Evolutionary conservation across 2,888 invertebrate genomes (phyloP).

Genomic region (Theretra japonica): DNA sequence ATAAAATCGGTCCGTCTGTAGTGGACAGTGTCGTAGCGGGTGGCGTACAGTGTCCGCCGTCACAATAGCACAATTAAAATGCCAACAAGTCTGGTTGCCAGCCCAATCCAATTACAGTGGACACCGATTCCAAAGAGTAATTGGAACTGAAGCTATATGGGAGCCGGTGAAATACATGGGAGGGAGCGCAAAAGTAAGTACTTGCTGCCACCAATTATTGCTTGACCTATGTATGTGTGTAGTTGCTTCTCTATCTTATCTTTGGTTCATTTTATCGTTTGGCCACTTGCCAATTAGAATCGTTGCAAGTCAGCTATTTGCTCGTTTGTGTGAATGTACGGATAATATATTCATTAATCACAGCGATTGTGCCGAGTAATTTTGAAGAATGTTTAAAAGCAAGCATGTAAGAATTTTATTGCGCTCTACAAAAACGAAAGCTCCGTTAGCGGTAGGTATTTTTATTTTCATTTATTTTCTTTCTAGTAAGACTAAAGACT

Average conservation of each 20-base stretch:
- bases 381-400: neutral
- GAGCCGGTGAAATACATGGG: conserved; percentile 70
- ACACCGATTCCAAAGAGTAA: conserved; percentile 84
- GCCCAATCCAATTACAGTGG: conserved; percentile 84
- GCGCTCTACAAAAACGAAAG: neutral
- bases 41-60: conserved; percentile 74
- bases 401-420: neutral
- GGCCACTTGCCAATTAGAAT: conserved; percentile 22
- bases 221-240: conserved; percentile 42
- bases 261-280: conserved; percentile 22
- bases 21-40: conserved; percentile 65
- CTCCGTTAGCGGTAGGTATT: neutral
- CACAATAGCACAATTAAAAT: conserved; percentile 85
- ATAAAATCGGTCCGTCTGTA: conserved; percentile 74
- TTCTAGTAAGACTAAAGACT: conserved; percentile 38
- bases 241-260: conserved; percentile 34
- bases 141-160: conserved; percentile 77
- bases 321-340: conserved; percentile 26
- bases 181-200: conserved; percentile 55
- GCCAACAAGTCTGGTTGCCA: conserved; percentile 83
- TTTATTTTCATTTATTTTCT: neutral
- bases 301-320: conserved; percentile 30
- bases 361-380: neutral
- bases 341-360: neutral
- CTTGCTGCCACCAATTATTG: conserved; percentile 47